phyloP scores from a whole-genome alignment of 2,113 vertebrate genomes.

The Callionymus lyra region DNA sequence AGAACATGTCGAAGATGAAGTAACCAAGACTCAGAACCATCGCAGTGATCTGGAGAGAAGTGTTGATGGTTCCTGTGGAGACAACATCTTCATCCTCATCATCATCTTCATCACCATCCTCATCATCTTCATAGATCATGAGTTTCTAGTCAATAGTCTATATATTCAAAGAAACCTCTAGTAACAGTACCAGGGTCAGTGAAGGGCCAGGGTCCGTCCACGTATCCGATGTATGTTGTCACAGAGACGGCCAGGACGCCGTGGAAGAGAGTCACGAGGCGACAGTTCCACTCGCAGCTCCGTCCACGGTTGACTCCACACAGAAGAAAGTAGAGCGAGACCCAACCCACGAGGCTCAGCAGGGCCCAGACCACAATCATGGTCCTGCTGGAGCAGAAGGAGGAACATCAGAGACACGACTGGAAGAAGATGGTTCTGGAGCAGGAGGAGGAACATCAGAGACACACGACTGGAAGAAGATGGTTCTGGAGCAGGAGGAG shows the following conservation, averaged over 20 bases:
- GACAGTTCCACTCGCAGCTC: conserved; percentile 87
- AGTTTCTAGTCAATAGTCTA: too few relatives aligned
- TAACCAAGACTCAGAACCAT: conserved; percentile 88
- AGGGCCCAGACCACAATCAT: conserved; percentile 77
- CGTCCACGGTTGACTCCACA: conserved; percentile 70
- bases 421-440: too few relatives aligned
- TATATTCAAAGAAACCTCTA: too few relatives aligned
- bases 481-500: too few relatives aligned
- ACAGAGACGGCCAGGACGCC: conserved; percentile 81
- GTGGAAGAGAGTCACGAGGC: conserved; percentile 85
- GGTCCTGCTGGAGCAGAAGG: too few relatives aligned
- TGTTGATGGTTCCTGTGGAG: conserved; percentile 82
- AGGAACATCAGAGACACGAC: too few relatives aligned
- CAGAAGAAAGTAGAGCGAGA: conserved; percentile 76
- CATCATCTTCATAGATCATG: too few relatives aligned
- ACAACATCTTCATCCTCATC: too few relatives aligned
- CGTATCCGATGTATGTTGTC: conserved; percentile 87
- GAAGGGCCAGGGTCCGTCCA: conserved; percentile 93
- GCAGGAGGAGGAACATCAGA: too few relatives aligned
- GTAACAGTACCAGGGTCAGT: conserved; percentile 76
- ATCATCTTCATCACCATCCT: too few relatives aligned
- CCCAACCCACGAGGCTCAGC: conserved; percentile 78
- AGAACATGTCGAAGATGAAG: conserved; percentile 90
- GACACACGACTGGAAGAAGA: too few relatives aligned
- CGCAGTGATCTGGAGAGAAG: conserved; percentile 77